These are phyloP conservation scores for Hypotaenidia philippensis DNA, from an alignment of 2,797 vertebrate genomes.

Conservation along the genomic window DNA sequence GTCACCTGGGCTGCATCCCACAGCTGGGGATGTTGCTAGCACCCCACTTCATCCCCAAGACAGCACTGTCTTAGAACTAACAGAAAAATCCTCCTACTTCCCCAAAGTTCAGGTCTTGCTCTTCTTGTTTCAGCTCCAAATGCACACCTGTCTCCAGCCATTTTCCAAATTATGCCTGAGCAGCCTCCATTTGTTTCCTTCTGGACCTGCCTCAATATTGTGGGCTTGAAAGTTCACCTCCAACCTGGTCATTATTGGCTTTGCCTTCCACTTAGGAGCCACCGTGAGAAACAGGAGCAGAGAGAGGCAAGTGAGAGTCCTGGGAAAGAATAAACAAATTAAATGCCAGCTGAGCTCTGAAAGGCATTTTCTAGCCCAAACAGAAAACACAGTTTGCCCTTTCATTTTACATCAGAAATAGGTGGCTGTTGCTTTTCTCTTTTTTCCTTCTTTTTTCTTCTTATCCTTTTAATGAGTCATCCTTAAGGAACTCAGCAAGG, in stretches of 20 bases:
- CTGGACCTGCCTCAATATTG: slow-evolving; percentile 16
- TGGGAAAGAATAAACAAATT: slow-evolving; percentile 40
- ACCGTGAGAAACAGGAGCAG: background rate
- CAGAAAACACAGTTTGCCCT: background rate
- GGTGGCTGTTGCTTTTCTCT: background rate
- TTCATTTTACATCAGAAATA: background rate
- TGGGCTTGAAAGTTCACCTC: slow-evolving; percentile 38
- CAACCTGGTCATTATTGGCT: slow-evolving; percentile 13
- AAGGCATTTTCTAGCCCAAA: slow-evolving; percentile 1
- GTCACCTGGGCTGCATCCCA: background rate
- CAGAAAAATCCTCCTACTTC: background rate
- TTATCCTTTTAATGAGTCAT: background rate
- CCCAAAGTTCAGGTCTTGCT: background rate
- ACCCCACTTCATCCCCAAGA: background rate
- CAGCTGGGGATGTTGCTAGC: background rate
- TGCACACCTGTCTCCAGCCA: background rate
- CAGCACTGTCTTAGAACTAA: background rate
- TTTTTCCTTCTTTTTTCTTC: rapidly evolving
- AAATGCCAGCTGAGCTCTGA: slow-evolving; percentile 32
- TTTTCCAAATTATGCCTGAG: background rate
- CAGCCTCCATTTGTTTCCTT: slow-evolving; percentile 1
- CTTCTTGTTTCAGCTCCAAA: slow-evolving; percentile 9
- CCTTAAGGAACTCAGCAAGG: background rate
- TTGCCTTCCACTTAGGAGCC: slow-evolving; percentile 9
- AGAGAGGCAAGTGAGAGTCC: background rate